These are phyloP conservation scores for Psittacula echo DNA, from an alignment of 2,797 vertebrate genomes.

Conservation along the genomic window DNA sequence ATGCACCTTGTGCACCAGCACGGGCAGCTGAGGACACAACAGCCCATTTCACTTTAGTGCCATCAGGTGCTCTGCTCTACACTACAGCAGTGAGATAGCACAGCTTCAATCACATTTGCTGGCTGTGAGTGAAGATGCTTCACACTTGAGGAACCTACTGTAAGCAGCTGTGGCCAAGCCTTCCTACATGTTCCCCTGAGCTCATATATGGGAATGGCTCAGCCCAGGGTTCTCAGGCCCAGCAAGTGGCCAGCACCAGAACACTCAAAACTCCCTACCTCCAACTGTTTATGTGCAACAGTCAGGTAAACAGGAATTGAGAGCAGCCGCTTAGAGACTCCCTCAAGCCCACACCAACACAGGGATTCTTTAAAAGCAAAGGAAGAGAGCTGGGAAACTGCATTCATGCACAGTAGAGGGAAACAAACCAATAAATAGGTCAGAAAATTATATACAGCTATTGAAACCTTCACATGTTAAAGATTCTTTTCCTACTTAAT, in stretches of 20 bases:
- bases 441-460: background rate
- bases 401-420: background rate
- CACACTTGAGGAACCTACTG: background rate
- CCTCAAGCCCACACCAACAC: background rate
- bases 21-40: background rate
- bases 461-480: background rate
- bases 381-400: background rate
- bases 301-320: background rate
- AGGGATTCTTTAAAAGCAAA: background rate
- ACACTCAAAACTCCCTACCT: background rate
- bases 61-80: background rate
- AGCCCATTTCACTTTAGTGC: background rate
- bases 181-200: no score
- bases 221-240: background rate
- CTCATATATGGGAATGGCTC: fast-evolving
- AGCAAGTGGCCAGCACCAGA: no score
- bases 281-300: background rate
- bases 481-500: conserved; percentile 8
- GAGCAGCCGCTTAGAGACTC: background rate
- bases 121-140: background rate
- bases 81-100: fast-evolving
- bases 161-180: fast-evolving
- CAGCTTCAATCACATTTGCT: background rate
- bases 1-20: background rate
- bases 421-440: background rate